Evolutionary conservation across 1,140 invertebrate species (phyloP), one percentile per base, ranked within the genome.

Genomic region (Drosophila bocki): DNA sequence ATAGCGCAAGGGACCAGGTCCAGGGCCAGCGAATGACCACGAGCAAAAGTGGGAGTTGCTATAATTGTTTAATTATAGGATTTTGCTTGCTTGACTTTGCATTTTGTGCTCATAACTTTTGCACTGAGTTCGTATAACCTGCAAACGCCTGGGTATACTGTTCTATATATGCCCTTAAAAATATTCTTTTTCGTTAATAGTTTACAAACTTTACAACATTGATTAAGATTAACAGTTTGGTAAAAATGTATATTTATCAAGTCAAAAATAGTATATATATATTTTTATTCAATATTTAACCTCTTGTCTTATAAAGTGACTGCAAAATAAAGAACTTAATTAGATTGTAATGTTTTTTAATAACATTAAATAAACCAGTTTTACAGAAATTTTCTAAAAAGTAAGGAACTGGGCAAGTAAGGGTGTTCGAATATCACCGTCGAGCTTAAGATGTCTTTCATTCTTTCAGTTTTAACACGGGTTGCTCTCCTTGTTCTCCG

Each of bases 31-130:
- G 76, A 78, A 85, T 82, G 84, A 86, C 84, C 91, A 78, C 78
- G 47, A 84, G 91, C 91, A 82, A 91, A 92, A 92, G 91, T 92
- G 91, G 91, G 91, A 92, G 91, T 92, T 92, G 87, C 91, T 91
- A 92, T 92, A 92, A 92, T 92, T 92, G 91, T 92, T 92, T 92
- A 92, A 92, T 92, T 92, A 92, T 92, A 92, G 91, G 91, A 92
- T 84, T 92, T 92, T 92, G 91, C 82, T 81, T 80, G 75, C 80
- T 91, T 85, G 87, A 83, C 87, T 91, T 87, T 92, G 88, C 87
- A 91, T 92, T 92, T 92, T 92, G 83, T 70, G 83, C 83, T 81
- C 80, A 87, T 82, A 84, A 91, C 81, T 82, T 90, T 90, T 90
- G 86, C 85, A 78, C 77, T 78, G 79, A 85, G 80, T 84, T 90